Evolutionary conservation across 2,888 invertebrate genomes (phyloP), one percentile per base, ranked within the genome.

Genomic region (Gryllus longicercus): DNA sequence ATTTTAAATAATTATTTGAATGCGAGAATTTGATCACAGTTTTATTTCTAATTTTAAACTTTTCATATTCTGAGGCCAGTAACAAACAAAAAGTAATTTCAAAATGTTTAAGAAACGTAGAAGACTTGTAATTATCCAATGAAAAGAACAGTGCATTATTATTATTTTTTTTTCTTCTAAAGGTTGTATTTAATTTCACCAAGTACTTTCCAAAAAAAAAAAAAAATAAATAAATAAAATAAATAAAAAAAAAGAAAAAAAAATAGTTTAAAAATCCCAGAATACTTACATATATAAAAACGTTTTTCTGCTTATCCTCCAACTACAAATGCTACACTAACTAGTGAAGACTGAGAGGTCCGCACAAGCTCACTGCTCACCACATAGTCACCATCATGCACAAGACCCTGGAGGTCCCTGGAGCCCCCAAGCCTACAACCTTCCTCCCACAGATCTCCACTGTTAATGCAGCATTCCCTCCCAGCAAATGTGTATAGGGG

Each of bases 391-490:
- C 63, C 14, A 18, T 14, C 16, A 4, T 14, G n/a, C 63, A 63
- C 63, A 63, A 18, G 63, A 63, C 16, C 63, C 63, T n/a, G 16
- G 16, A 63, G 63, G n/a, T 18, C 63, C 16, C 63, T n/a, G 63
- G n/a, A 14, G n/a, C 16, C n/a, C 63, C 63, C n/a, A n/a, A 63
- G 16, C 14, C 16, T n/a, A n/a, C 63, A 63, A 63, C 63, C 63
- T 63, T 63, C 63, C 16, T 63, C 63, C n/a, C 63, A 63, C 63
- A 63, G n/a, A n/a, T 63, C n/a, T n/a, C n/a, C 63, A 63, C 63
- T 63, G 63, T n/a, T 63, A 63, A 63, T 63, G 63, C 63, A 63
- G 16, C n/a, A 63, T 63, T 63, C 63, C 63, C n/a, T 63, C 63
- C 63, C n/a, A 63, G n/a, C 14, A 63, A 63, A 63, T 63, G 16